Conservation (phyloP, 2,797 vertebrate genomes). For the Mallotus villosus region DNA sequence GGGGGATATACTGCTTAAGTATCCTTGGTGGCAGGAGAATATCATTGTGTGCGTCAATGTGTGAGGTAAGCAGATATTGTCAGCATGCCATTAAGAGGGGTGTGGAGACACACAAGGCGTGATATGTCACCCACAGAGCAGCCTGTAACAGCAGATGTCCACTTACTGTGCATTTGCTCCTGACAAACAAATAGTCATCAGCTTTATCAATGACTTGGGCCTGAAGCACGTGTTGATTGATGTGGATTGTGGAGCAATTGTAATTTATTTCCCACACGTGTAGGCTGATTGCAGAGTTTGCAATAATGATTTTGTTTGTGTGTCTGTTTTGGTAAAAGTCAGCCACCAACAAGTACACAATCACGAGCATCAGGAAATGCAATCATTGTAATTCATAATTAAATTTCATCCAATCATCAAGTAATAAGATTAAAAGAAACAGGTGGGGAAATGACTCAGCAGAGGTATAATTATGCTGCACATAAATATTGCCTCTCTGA, state of each 20-base stretch:
- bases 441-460: slow-evolving; percentile 34
- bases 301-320: background rate
- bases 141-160: slow-evolving; percentile 36
- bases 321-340: slow-evolving; percentile 22
- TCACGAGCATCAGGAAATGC: slow-evolving; percentile 21
- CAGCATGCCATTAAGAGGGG: slow-evolving; percentile 23
- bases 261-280: background rate
- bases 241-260: background rate
- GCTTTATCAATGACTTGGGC: background rate
- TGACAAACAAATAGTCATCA: slow-evolving; percentile 12
- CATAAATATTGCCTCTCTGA: slow-evolving; percentile 23
- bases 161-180: slow-evolving; percentile 13
- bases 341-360: slow-evolving; percentile 25
- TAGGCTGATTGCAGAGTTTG: background rate
- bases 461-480: slow-evolving; percentile 23
- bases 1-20: slow-evolving; percentile 4
- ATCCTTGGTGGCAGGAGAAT: slow-evolving; percentile 19
- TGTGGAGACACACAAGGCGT: slow-evolving; percentile 28
- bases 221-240: background rate
- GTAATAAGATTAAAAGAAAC: slow-evolving; percentile 26
- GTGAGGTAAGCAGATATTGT: slow-evolving; percentile 18
- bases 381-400: slow-evolving; percentile 34
- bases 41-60: slow-evolving; percentile 20
- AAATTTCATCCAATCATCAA: slow-evolving; percentile 29
- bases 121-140: slow-evolving; percentile 22